Evolutionary conservation across 2,797 vertebrate species (phyloP).

Genomic region (Fratercula arctica): DNA sequence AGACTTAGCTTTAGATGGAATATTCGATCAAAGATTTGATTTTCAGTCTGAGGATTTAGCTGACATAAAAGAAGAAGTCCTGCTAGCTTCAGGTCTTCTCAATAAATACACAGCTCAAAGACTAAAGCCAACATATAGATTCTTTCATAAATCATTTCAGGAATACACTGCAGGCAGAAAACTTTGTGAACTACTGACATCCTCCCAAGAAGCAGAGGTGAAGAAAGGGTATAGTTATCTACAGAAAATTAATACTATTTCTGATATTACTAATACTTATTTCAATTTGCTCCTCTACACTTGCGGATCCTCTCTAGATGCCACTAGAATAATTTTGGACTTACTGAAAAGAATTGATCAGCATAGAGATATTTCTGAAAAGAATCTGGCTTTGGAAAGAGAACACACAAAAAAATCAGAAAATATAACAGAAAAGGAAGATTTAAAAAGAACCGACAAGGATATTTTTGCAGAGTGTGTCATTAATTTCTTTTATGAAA

Average conservation of each 20-base stretch:
- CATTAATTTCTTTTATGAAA: conserved; percentile 64
- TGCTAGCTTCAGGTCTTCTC: conserved; percentile 58
- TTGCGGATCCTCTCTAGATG: conserved; percentile 59
- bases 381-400: conserved; percentile 20
- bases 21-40: conserved; percentile 61
- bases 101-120: conserved; percentile 67
- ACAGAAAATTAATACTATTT: conserved; percentile 40
- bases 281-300: conserved; percentile 63
- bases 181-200: conserved; percentile 51
- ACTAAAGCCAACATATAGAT: conserved; percentile 47
- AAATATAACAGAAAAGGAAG: neutral
- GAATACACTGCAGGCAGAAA: conserved; percentile 66
- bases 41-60: conserved; percentile 44
- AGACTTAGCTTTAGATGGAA: conserved; percentile 56
- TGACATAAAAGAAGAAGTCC: conserved; percentile 3
- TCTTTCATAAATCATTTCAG: conserved; percentile 71
- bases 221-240: conserved; percentile 13
- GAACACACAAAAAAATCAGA: neutral
- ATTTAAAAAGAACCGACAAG: neutral
- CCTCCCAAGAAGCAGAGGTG: conserved; percentile 5
- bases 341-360: conserved; percentile 12
- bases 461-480: conserved; percentile 59
- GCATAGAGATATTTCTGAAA: neutral
- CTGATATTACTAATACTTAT: conserved; percentile 55
- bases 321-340: conserved; percentile 34